phyloP scores from a whole-genome alignment of 1,140 invertebrate genomes.

The Drosophila pachea region DNA sequence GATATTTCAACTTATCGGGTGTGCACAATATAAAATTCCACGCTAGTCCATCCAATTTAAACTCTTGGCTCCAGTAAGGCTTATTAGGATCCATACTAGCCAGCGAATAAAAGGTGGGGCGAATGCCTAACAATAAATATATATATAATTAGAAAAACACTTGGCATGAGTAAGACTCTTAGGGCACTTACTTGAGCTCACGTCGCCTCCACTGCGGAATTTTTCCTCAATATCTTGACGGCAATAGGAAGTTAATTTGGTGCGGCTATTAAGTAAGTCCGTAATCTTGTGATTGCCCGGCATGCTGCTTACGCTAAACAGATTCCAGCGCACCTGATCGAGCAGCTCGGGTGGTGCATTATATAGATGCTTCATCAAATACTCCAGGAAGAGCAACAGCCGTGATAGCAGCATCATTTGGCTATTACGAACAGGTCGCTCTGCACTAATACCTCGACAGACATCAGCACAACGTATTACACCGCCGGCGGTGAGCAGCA shows the following conservation, averaged over 20 bases:
- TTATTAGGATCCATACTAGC: constrained; percentile 56
- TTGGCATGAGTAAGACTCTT: not conserved
- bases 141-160: not conserved
- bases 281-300: constrained; percentile 68
- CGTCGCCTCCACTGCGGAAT: constrained; percentile 82
- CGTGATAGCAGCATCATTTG: constrained; percentile 91
- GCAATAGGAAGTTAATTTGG: constrained; percentile 69
- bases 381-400: constrained; percentile 94
- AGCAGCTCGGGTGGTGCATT: constrained; percentile 88
- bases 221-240: constrained; percentile 88
- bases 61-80: constrained; percentile 82
- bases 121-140: constrained; percentile 49
- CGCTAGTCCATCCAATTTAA: constrained; percentile 95
- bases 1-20: constrained; percentile 93
- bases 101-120: constrained; percentile 77
- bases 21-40: constrained; percentile 95
- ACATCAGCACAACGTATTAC: constrained; percentile 84
- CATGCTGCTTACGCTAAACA: constrained; percentile 76
- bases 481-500: constrained; percentile 88
- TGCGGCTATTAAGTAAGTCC: constrained; percentile 69
- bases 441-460: constrained; percentile 80
- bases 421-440: constrained; percentile 80
- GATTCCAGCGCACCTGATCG: constrained; percentile 84
- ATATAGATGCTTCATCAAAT: constrained; percentile 96
- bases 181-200: constrained; percentile 52